phyloP scores from a whole-genome alignment of 2,888 invertebrate genomes.

The Acheta domesticus region DNA sequence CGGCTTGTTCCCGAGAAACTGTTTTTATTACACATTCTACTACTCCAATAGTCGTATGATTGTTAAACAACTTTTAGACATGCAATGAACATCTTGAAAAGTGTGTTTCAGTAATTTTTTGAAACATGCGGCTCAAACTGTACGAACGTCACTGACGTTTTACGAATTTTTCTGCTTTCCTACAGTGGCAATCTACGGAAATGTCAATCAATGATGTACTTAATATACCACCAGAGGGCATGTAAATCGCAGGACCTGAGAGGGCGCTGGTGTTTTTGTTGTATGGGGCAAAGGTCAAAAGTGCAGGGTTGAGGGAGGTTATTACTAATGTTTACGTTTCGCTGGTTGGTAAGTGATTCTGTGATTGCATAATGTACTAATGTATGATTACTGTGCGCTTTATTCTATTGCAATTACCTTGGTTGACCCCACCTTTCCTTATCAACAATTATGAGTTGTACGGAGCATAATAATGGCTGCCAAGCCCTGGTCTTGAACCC shows the following conservation, averaged over 20 bases:
- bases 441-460: not conserved
- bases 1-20: too few relatives aligned
- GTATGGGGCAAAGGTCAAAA: slow-evolving; percentile 35
- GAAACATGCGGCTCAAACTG: too few relatives aligned
- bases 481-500: slow-evolving; percentile 39
- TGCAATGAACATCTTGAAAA: too few relatives aligned
- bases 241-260: slow-evolving; percentile 26
- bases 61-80: too few relatives aligned
- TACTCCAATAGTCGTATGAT: too few relatives aligned
- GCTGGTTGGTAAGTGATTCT: slow-evolving; percentile 32
- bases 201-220: not conserved
- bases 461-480: slow-evolving; percentile 35
- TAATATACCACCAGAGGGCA: slow-evolving; percentile 30
- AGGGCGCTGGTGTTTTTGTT: slow-evolving; percentile 35
- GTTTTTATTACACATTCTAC: too few relatives aligned
- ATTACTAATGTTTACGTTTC: slow-evolving; percentile 35
- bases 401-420: not conserved
- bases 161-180: too few relatives aligned
- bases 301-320: slow-evolving; percentile 36
- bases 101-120: too few relatives aligned
- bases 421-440: not conserved
- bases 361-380: slow-evolving; percentile 21
- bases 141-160: too few relatives aligned
- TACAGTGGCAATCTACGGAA: not conserved
- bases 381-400: not conserved